Conservation (phyloP, 2,888 invertebrate species). For the Plebejus anna region DNA sequence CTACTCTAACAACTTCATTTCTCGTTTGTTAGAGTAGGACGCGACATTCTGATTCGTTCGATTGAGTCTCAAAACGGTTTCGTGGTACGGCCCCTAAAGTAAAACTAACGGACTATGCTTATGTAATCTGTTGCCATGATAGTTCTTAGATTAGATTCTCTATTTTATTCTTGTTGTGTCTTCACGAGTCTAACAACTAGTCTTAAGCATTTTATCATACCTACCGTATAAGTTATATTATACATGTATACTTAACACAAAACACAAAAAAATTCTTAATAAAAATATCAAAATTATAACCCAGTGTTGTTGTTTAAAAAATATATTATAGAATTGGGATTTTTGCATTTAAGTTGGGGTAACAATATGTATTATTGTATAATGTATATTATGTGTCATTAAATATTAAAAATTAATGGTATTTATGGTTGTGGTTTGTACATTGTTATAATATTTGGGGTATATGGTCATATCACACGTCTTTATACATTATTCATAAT, state of each 20-base stretch:
- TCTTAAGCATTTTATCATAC: conserved; percentile 1
- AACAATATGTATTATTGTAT: not conserved
- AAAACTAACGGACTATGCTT: not conserved
- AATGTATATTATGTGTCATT: not conserved
- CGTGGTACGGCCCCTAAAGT: no score
- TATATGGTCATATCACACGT: not conserved
- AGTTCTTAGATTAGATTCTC: conserved; percentile 6
- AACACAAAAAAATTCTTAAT: not conserved
- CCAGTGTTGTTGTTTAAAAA: not conserved
- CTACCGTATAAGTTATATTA: not conserved
- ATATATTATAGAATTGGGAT: not conserved
- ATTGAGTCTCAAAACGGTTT: no score
- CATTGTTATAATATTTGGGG: not conserved
- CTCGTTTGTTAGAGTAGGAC: no score
- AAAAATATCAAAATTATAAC: not conserved
- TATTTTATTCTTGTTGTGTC: not conserved
- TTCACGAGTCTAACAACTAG: conserved; percentile 25
- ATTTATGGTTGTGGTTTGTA: not conserved
- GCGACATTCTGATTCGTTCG: no score
- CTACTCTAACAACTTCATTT: no score
- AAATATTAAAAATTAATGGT: no score
- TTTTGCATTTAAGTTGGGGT: not conserved
- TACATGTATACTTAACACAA: not conserved
- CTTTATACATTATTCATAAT: not conserved
- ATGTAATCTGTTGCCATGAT: not conserved